These are phyloP conservation scores for Lamellibrachia luymesi DNA, from an alignment of 1,140 invertebrate species.

Conservation along the genomic window DNA sequence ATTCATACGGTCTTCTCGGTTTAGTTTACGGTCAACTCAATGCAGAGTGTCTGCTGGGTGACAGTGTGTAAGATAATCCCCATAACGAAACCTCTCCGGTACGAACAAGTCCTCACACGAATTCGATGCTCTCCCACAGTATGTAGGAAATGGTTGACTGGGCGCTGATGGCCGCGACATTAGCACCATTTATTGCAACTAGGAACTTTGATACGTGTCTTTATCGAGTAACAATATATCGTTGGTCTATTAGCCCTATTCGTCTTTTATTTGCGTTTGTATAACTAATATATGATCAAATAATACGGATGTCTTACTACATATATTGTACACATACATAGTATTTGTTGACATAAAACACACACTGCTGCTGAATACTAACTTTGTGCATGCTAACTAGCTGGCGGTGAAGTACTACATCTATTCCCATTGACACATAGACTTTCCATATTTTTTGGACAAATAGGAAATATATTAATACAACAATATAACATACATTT, in stretches of 20 bases:
- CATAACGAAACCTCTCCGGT: not conserved
- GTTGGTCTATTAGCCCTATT: not conserved
- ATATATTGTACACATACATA: too few relatives aligned
- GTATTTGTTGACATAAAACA: too few relatives aligned
- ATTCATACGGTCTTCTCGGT: not conserved
- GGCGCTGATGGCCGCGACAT: not conserved
- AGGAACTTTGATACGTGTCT: not conserved
- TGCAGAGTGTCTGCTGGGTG: not conserved
- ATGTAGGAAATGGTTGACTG: not conserved
- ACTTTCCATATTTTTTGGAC: too few relatives aligned
- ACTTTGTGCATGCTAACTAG: too few relatives aligned
- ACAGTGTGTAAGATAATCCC: not conserved
- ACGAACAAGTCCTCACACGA: not conserved
- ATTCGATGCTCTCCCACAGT: not conserved
- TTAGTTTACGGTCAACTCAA: not conserved
- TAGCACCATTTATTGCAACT: not conserved
- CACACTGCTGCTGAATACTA: too few relatives aligned
- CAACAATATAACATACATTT: too few relatives aligned
- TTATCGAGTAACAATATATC: not conserved
- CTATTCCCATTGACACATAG: too few relatives aligned
- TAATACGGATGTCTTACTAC: too few relatives aligned
- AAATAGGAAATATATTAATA: too few relatives aligned
- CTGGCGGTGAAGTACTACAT: too few relatives aligned
- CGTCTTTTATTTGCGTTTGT: too few relatives aligned
- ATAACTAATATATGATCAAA: too few relatives aligned